Evolutionary conservation across 1,140 invertebrate genomes (phyloP).

Genomic region (Eurosta solidaginis): DNA sequence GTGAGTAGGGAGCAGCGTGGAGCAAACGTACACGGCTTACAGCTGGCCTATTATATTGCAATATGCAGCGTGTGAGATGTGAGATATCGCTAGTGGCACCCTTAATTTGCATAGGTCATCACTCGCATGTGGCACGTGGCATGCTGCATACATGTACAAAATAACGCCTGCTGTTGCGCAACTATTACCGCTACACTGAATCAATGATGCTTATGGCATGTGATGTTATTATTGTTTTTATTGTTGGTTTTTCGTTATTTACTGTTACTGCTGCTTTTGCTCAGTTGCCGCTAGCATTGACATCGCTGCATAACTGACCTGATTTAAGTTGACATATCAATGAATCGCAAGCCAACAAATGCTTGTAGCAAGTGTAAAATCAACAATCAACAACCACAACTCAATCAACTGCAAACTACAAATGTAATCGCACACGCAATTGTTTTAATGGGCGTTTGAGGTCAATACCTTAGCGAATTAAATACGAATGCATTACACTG

Average conservation of each 20-base stretch:
- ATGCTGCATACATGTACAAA: not conserved
- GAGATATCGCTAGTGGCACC: not conserved
- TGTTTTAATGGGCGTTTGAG: no score
- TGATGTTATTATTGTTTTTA: not conserved
- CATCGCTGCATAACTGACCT: not conserved
- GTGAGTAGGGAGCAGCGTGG: no score
- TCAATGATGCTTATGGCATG: not conserved
- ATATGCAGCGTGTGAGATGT: not conserved
- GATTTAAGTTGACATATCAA: slow-evolving; percentile 15
- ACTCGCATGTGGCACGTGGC: not conserved
- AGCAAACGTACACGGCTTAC: not conserved
- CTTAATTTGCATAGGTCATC: no score
- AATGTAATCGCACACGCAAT: no score
- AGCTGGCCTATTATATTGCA: not conserved
- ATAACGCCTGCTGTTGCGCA: not conserved
- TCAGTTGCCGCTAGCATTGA: slow-evolving; percentile 2
- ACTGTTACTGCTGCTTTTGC: not conserved
- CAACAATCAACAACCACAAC: not conserved
- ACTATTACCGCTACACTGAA: not conserved
- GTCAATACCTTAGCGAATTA: no score
- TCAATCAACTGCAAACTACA: no score
- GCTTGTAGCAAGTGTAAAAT: not conserved
- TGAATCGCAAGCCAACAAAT: not conserved
- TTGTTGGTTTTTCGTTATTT: not conserved
- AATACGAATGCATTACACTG: no score